Conservation (phyloP, 2,797 vertebrate genomes). For the Pachyuromys duprasi region DNA sequence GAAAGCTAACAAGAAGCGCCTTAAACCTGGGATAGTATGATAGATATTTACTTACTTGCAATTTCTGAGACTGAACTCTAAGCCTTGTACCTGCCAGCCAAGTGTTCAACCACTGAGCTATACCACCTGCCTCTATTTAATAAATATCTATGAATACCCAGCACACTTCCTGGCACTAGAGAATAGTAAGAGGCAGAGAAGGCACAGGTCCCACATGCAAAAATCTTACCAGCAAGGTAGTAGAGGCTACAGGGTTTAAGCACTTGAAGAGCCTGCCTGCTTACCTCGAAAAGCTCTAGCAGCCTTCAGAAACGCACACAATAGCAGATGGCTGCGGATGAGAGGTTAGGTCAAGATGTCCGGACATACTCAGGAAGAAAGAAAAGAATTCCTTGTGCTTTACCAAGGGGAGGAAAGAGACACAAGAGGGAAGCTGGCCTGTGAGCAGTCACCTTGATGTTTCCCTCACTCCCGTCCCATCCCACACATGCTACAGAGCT, state of each 20-base stretch:
- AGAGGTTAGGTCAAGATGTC: background rate
- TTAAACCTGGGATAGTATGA: background rate
- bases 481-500: background rate
- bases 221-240: background rate
- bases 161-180: background rate
- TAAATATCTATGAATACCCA: background rate
- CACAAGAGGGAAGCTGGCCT: background rate
- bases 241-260: background rate
- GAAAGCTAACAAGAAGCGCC: slow-evolving; percentile 15
- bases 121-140: background rate
- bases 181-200: background rate
- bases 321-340: background rate
- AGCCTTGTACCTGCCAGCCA: background rate
- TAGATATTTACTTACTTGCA: background rate
- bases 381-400: background rate
- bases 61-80: background rate
- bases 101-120: background rate
- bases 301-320: background rate
- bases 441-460: background rate
- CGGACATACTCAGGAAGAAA: background rate
- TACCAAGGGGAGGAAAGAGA: background rate
- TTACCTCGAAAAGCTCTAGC: background rate
- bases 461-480: background rate
- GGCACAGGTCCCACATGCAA: too few relatives aligned
- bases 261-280: background rate